Conservation (phyloP, 1,140 invertebrate genomes). For the Atopsyche davidsoni region DNA sequence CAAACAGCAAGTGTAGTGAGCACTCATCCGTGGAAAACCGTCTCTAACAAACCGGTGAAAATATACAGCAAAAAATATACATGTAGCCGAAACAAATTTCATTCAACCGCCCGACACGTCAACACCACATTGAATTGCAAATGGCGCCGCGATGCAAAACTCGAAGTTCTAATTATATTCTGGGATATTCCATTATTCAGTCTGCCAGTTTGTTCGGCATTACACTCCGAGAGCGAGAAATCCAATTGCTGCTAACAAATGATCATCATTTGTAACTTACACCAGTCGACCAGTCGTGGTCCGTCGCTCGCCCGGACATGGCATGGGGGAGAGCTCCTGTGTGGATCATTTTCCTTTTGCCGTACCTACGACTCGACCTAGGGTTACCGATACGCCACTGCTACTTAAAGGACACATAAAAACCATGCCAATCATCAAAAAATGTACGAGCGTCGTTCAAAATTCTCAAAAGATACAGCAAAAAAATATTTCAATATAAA, state of each 20-base stretch:
- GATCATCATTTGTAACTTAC: slow-evolving; percentile 6
- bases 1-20: too few relatives aligned
- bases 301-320: not conserved
- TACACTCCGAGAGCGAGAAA: not conserved
- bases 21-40: too few relatives aligned
- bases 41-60: too few relatives aligned
- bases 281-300: not conserved
- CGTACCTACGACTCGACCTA: too few relatives aligned
- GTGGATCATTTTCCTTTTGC: too few relatives aligned
- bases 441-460: too few relatives aligned
- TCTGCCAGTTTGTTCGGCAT: slow-evolving; percentile 5
- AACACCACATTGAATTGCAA: not conserved
- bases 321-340: not conserved
- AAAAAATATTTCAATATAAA: too few relatives aligned
- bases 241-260: slow-evolving; percentile 13
- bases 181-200: slow-evolving; percentile 5
- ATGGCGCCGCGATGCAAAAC: slow-evolving; percentile 1
- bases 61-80: too few relatives aligned
- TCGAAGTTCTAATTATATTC: slow-evolving; percentile 3
- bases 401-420: too few relatives aligned
- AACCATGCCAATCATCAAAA: not conserved
- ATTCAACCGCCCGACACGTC: not conserved
- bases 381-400: too few relatives aligned
- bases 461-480: too few relatives aligned
- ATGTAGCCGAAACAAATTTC: too few relatives aligned